Base-by-base conservation (phyloP, 2,797 vertebrate species). In the Chaetodon trifasciatus region DNA sequence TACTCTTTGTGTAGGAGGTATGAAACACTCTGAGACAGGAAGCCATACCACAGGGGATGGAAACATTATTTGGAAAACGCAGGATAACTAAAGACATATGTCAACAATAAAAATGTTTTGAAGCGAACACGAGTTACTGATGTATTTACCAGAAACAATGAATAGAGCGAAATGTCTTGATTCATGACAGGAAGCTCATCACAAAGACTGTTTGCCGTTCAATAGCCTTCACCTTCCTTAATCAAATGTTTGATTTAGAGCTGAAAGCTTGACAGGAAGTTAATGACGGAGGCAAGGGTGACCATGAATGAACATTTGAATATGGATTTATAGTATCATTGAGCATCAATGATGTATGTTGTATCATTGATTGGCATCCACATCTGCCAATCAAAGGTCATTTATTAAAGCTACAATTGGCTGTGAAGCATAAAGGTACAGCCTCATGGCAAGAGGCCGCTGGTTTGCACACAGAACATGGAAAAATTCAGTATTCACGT, bases 141-240 rank as follows among this genome's bases (percentile, higher is more conserved):
- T 69, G 50, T 17, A 5, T 78, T 76, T 37, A 56, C 78, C 71
- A 76, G 70, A 78, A 80, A 75, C 81, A 52, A 24, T 23, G 16
- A 78, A 80, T 24, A 3, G 23, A 52, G 55, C 52, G 17, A 81
- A 68, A 64, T 35, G 50, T 50, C 39, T 35, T 28, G 47, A 65
- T 47, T 47, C 13, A 66, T 76, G 24, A 23, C 74, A 68, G 66
- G 42, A 28, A 55, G 64, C 60, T 79, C 19, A 19, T 15, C 52
- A 23, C 74, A 58, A 16, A 66, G 50, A 23, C 47, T 24, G 12
- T 46, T 16, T 7, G 16, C 28, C 56, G 19, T 42, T 57, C 10
- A 32, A 37, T 40, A 55, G 46, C 11, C 60, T 37, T 46, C 35
- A 61, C 47, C 60, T 55, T 42, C 24, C 67, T 76, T 56, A 64